Conservation (phyloP, 2,888 invertebrate genomes). For the Azorinus chamasolen region DNA sequence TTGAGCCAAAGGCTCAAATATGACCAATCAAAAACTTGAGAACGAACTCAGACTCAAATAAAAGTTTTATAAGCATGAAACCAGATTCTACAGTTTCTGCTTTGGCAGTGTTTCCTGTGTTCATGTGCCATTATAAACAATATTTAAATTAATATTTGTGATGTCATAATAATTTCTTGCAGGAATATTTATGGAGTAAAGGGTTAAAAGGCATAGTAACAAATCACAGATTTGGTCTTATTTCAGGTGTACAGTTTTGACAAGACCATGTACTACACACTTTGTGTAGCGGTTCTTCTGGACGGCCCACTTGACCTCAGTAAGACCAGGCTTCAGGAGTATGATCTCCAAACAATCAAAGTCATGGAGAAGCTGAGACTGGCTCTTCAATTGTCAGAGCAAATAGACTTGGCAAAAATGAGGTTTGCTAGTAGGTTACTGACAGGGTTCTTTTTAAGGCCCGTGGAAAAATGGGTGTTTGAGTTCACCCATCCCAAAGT, state of each 20-base stretch:
- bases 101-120: no score
- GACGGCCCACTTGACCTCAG: constrained; percentile 63
- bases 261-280: constrained; percentile 52
- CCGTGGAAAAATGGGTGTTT: constrained; percentile 45
- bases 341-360: constrained; percentile 44
- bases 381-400: constrained; percentile 40
- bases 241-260: constrained; percentile 58
- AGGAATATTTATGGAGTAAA: no score
- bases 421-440: constrained; percentile 59
- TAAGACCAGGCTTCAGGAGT: constrained; percentile 49
- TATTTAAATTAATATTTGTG: no score
- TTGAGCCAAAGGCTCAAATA: no score
- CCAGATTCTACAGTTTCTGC: no score
- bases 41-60: no score
- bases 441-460: constrained; percentile 59
- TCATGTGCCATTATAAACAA: no score
- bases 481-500: constrained; percentile 55
- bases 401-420: constrained; percentile 54
- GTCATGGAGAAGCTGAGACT: constrained; percentile 53
- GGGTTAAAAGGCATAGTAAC: no score
- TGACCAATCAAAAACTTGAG: no score
- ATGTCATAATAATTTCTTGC: no score
- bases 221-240: no score
- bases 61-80: no score
- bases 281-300: constrained; percentile 50